Evolutionary conservation across 2,888 invertebrate genomes (phyloP).

Genomic region (Agrotis puta): DNA sequence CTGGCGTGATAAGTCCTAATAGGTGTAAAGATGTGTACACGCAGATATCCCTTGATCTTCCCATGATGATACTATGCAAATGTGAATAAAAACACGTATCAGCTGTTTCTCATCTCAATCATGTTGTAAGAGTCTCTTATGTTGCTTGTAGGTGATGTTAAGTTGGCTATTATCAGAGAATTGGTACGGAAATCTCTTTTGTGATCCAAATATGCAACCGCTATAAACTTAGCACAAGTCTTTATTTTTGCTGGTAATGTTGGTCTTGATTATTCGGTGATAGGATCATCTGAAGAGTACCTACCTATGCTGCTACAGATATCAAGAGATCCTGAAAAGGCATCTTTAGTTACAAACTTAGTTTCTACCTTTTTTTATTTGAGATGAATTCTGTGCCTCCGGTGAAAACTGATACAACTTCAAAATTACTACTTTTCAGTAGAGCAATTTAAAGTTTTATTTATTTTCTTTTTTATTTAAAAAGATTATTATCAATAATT

Average conservation of each 20-base stretch:
- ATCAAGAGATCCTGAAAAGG: neutral
- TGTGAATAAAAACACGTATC: constrained; percentile 50
- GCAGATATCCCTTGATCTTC: constrained; percentile 54
- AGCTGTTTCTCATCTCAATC: constrained; percentile 46
- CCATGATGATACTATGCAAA: constrained; percentile 55
- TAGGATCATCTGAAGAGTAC: neutral
- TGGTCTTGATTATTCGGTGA: neutral
- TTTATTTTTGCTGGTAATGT: neutral
- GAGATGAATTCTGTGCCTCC: too few species aligned
- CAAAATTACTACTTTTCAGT: too few species aligned
- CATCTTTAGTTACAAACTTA: neutral
- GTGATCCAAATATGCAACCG: neutral
- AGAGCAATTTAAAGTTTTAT: too few species aligned
- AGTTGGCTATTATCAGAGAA: constrained; percentile 6
- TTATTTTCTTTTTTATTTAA: too few species aligned
- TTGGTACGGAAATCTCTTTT: neutral
- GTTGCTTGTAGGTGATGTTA: constrained; percentile 13
- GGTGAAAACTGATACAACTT: too few species aligned
- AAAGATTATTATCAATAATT: too few species aligned
- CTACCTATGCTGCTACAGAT: neutral
- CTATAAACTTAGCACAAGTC: neutral
- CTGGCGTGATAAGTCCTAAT: constrained; percentile 41
- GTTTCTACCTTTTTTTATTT: neutral
- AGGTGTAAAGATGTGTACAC: constrained; percentile 52
- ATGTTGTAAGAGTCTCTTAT: constrained; percentile 47